Conservation (phyloP, 2,113 vertebrate genomes). For the Eclectus roratus region DNA sequence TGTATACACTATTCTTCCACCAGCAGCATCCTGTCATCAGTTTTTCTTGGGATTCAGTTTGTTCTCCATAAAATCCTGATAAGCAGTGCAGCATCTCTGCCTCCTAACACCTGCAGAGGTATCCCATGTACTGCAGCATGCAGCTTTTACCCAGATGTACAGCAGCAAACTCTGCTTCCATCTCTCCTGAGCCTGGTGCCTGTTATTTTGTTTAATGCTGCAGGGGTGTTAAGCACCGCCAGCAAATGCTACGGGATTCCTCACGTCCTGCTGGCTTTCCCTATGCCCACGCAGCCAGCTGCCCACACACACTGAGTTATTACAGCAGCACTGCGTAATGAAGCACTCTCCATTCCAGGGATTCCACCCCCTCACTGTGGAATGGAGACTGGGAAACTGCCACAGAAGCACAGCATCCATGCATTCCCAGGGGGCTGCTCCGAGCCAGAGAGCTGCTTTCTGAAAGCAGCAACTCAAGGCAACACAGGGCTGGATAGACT, state of each 20-base stretch:
- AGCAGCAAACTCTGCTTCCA: not conserved
- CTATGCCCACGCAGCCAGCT: conserved; percentile 54
- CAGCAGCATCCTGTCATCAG: not conserved
- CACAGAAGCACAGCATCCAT: not conserved
- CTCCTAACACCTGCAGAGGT: not conserved
- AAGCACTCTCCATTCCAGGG: conserved; percentile 6
- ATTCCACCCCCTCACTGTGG: conserved; percentile 40
- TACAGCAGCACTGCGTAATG: conserved; percentile 34
- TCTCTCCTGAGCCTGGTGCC: not conserved
- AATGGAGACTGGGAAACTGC: not conserved
- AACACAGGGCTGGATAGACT: not conserved
- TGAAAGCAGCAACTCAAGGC: not conserved
- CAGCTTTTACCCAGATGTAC: not conserved
- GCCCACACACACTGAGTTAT: conserved; percentile 29
- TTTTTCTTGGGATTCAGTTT: not conserved
- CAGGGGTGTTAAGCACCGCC: not conserved
- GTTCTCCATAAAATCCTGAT: not conserved
- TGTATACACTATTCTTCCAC: not conserved
- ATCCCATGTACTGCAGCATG: not conserved
- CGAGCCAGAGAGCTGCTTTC: not conserved
- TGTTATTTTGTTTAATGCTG: not conserved
- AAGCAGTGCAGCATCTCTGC: not conserved
- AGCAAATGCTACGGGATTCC: conserved; percentile 51
- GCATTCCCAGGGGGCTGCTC: not conserved
- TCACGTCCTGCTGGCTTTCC: conserved; percentile 62